Evolutionary conservation across 2,113 vertebrate species (phyloP), one percentile per base, ranked within the genome.

Genomic region (Thryonomys swinderianus): DNA sequence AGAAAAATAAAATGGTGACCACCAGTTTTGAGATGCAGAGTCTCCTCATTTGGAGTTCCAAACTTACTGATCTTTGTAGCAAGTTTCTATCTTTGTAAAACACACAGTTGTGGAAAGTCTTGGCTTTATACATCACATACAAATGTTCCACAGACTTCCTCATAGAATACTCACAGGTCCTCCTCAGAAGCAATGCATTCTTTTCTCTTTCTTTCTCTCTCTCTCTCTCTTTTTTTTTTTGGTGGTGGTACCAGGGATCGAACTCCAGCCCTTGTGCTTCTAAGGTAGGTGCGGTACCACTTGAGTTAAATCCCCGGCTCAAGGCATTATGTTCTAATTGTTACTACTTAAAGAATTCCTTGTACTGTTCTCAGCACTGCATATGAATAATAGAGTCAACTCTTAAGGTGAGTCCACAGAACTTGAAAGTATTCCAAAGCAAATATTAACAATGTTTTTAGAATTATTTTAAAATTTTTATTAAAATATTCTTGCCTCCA

Each of bases 401-500:
- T 61, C 45, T 93, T 76, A 74, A 40, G 40, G 34, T 32, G 37
- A 40, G 9, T 79, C 79, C 37, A 92, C 6, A 57, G 71, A 42
- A 74, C 85, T 91, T 53, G n/a, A 83, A 92, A 93, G 81, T 27
- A 90, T 53, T 53, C 55, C 59, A 95, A 96, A 95, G 37, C 59
- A 91, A 96, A 95, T 91, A 92, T 85, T 91, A 79, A 30, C 55
- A 85, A 10, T 85, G 71, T 45, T 85, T 92, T 69, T 37, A 51
- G 51, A 95, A 64, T 92, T 88, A 51, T 66, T 91, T 86, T 71
- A 78, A 20, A 79, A 69, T 93, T 94, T 93, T 91, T 96, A 91
- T 93, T 93, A 93, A 96, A 88, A 88, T 92, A 92, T 90, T 5
- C 8, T 95, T 90, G 66, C 76, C 76, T 93, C 61, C 30, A 95